Conservation (phyloP, 2,888 invertebrate species). For the Isoperla grammatica region DNA sequence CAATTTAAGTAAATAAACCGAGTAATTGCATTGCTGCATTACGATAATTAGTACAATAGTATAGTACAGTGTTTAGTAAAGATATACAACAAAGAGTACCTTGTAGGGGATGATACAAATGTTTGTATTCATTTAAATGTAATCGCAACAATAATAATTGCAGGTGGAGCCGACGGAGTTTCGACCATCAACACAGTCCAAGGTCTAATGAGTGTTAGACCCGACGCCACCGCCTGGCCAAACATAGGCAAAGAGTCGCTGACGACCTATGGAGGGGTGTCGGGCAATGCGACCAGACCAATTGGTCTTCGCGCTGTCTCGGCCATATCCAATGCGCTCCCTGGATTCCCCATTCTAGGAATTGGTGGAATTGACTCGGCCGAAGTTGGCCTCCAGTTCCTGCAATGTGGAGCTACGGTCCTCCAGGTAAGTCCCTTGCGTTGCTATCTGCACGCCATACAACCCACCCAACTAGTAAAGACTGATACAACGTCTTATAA, state of each 20-base stretch:
- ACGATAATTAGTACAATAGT: too few relatives aligned
- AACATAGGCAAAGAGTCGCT: slow-evolving; percentile 68
- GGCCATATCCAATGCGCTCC: slow-evolving; percentile 74
- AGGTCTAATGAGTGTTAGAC: slow-evolving; percentile 82
- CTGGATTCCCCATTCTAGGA: slow-evolving; percentile 88
- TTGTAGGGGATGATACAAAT: too few relatives aligned
- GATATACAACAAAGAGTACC: too few relatives aligned
- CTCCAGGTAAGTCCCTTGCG: slow-evolving; percentile 62
- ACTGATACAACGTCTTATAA: neutral
- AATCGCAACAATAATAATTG: too few relatives aligned
- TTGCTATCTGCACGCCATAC: neutral
- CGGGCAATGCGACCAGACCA: slow-evolving; percentile 91
- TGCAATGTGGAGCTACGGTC: slow-evolving; percentile 87
- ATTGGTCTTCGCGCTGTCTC: slow-evolving; percentile 90
- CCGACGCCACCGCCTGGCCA: slow-evolving; percentile 88
- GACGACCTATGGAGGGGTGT: slow-evolving; percentile 94
- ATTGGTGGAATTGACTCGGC: slow-evolving; percentile 98
- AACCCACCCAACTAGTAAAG: neutral
- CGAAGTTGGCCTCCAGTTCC: slow-evolving; percentile 89
- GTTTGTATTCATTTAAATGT: too few relatives aligned
- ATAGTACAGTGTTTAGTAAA: too few relatives aligned
- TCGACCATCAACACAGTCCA: slow-evolving; percentile 97
- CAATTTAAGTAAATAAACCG: too few relatives aligned
- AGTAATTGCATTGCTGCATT: too few relatives aligned
- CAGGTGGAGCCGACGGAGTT: slow-evolving; percentile 89